Evolutionary conservation across 1,140 invertebrate species (phyloP).

Genomic region (Papilio machaon): DNA sequence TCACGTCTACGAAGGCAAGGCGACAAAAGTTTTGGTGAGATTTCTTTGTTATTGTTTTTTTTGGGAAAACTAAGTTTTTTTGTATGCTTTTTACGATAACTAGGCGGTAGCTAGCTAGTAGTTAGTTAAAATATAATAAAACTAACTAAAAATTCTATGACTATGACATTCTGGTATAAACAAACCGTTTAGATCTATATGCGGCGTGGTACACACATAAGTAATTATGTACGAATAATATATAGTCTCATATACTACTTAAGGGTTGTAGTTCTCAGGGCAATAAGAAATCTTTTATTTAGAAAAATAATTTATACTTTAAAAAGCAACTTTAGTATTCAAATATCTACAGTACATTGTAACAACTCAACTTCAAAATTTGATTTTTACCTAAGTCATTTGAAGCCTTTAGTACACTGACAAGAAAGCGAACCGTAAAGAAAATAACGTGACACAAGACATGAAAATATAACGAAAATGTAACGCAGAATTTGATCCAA

Average conservation of each 20-base stretch:
- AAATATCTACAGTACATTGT: background rate
- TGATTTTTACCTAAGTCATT: background rate
- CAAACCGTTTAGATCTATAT: too few relatives aligned
- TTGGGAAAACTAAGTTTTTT: background rate
- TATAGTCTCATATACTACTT: too few relatives aligned
- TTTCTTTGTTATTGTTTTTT: conserved; percentile 5
- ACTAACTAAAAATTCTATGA: too few relatives aligned
- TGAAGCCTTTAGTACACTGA: background rate
- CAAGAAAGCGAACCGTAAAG: background rate
- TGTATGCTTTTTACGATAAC: background rate
- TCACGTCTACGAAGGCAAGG: background rate
- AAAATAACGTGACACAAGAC: background rate
- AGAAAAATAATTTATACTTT: too few relatives aligned
- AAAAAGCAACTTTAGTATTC: too few relatives aligned
- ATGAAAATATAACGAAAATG: background rate
- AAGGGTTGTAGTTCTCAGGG: too few relatives aligned
- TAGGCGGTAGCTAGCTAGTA: background rate
- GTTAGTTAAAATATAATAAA: too few relatives aligned
- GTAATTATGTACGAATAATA: too few relatives aligned
- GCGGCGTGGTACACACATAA: too few relatives aligned
- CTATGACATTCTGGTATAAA: too few relatives aligned
- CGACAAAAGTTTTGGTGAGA: background rate
- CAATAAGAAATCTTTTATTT: too few relatives aligned
- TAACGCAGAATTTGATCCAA: background rate
- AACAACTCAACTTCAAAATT: background rate